Evolutionary conservation across 2,888 invertebrate species (phyloP).

Genomic region (Sympetrum striolatum): DNA sequence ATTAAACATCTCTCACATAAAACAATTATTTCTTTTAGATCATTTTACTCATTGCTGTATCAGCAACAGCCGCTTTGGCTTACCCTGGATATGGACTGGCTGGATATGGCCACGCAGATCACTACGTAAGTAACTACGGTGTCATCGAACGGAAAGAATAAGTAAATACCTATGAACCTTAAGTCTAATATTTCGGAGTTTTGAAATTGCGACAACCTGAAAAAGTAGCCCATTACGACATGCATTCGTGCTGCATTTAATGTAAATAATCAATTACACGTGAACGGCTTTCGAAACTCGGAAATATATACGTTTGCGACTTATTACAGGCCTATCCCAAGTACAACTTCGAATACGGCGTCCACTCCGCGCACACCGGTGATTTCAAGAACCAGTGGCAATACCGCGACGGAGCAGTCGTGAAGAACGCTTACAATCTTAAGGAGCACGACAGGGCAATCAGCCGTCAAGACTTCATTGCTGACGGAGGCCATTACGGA

Average conservation of each 20-base stretch:
- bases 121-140: not conserved
- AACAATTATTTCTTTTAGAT: not conserved
- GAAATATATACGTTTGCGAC: not conserved
- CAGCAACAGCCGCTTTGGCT: not conserved
- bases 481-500: no score
- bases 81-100: not conserved
- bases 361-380: not conserved
- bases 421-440: not conserved
- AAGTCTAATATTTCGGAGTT: no score
- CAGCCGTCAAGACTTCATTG: not conserved
- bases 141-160: no score
- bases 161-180: no score
- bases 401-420: not conserved
- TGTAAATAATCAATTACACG: no score
- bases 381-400: not conserved
- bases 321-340: not conserved
- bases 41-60: not conserved
- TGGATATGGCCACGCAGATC: not conserved
- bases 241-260: no score
- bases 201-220: no score
- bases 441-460: not conserved
- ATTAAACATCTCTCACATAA: no score
- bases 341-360: conserved; percentile 32
- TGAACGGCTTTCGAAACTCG: rapidly evolving
- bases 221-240: not conserved